Evolutionary conservation across 2,113 vertebrate species (phyloP), one percentile per base, ranked within the genome.

Genomic region (Macrotus californicus): DNA sequence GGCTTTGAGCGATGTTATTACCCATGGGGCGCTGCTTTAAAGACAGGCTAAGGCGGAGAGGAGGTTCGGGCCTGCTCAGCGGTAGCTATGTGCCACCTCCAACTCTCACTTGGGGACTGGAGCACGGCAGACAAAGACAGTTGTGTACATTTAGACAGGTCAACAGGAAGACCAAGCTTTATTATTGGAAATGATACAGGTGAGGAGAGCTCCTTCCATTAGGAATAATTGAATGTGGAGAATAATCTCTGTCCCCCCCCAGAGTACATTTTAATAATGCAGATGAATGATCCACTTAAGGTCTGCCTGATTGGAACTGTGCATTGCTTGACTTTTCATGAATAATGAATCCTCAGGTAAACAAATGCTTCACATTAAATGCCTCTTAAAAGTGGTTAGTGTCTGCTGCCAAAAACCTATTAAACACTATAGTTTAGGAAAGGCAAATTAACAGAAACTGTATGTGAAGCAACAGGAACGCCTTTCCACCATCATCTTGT

Each of bases 181-280:
- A 91, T 95, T 88, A 88, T 48, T 61, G 50, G 88, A 87, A 96
- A 46, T 21, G 66, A 34, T 24, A 16, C 41, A 41, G 50, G 56
- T 73, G 43, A 0, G 13, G 89, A 89, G 79, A 66, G 59, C 54
- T 1, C 69, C 61, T 95, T 93, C 66, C 83, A 7, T 73, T 93
- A 91, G 94, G 93, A 97, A 29, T 90, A 79, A 96, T 67, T 94
- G 96, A 93, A 97, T 92, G 95, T 95, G n/a, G 64, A 91, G 82
- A 95, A 95, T 97, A 97, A 97, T 97, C 97, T 93, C 75, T 77
- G 72, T 94, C 84, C 93, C 96, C 93, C 96, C 97, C 5, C 0
- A 87, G 93, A 93, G 96, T 83, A 73, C 91, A 94, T 97, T 97
- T 97, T 97, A 97, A 97, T 98, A 97, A 96, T 96, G 95, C 82